Base-by-base conservation (phyloP, 2,888 invertebrate species). In the Thyatira batis region DNA sequence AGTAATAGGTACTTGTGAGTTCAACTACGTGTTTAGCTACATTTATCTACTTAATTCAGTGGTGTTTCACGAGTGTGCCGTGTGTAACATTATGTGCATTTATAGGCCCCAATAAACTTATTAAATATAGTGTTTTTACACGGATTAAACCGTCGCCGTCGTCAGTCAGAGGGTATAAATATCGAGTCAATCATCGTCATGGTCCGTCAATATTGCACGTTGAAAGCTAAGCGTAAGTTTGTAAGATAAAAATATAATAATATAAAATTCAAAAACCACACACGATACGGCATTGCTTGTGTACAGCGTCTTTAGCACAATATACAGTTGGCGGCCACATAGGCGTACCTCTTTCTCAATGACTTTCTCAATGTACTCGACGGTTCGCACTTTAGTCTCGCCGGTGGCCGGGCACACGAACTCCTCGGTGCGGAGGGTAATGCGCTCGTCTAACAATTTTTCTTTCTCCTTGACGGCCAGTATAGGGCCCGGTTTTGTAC, bases 311-410 rank as follows among this genome's bases (percentile, higher is more conserved):
- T 76, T 70, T 79, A 82, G 87, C 87, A 78, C 74, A 85, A 86
- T 87, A 74, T 87, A 89, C 88, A 89, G 73, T 76, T 80, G 13
- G 83, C 77, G 80, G 69, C 73, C 63, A 65, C 49, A 54, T 73
- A 76, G 83, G 78, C 80, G 87, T 97, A 97, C 97, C 97, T 97
- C 97, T 94, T 96, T 97, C 93, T 97, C 97, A 93, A 97, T 97
- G 92, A 97, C 95, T 94, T 97, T 97, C 94, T 97, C 97, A 92
- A 97, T 96, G 93, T 97, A 97, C 94, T 97, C 97, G 92, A 97
- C 95, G 77, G 97, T 97, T 92, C 97, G 94, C 85, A 97, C 95
- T 92, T 95, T 95, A 87, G 95, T 95, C 89, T 96, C 96, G 79
- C 97, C 97, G 73, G 97, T 97, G 73, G 94, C 92, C 76, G 97